Percentiles rank a stretch among this genome's conserved stretches.
Evolutionary conservation across 2,888 invertebrate genomes (phyloP).

Genomic region (Sarcophaga subvicina): DNA sequence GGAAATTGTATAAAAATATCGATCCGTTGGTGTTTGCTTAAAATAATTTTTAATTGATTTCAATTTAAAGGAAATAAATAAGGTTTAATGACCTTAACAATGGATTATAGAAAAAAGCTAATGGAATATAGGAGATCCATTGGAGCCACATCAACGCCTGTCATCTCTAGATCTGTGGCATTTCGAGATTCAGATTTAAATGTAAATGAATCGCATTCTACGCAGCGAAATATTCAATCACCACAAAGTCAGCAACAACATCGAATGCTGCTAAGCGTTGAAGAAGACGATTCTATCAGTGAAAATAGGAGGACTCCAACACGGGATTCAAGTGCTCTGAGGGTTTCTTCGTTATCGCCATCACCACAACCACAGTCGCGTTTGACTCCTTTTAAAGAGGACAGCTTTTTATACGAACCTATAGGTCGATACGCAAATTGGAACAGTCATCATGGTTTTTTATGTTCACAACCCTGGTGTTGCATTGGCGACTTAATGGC

Average conservation of each 20-base stretch:
- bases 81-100: slow-evolving; percentile 37
- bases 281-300: neutral
- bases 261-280: neutral
- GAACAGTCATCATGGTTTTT: slow-evolving; percentile 74
- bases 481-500: slow-evolving; percentile 77
- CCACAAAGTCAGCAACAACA: neutral
- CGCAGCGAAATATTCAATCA: neutral
- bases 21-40: slow-evolving; percentile 4
- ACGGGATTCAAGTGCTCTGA: neutral
- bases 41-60: neutral
- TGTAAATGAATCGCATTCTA: slow-evolving; percentile 3
- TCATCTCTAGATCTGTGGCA: slow-evolving; percentile 39
- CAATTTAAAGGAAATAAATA: slow-evolving; percentile 19
- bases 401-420: slow-evolving; percentile 26
- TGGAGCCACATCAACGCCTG: slow-evolving; percentile 7
- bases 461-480: slow-evolving; percentile 76
- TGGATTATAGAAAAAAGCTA: slow-evolving; percentile 59
- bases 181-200: slow-evolving; percentile 40
- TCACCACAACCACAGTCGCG: slow-evolving; percentile 35
- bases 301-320: slow-evolving; percentile 17
- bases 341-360: neutral
- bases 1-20: slow-evolving; percentile 33
- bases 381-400: slow-evolving; percentile 3
- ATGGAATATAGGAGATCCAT: slow-evolving; percentile 62
- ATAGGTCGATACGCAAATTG: slow-evolving; percentile 75